phyloP scores from a whole-genome alignment of 2,113 vertebrate species.

The Pelmatolapia mariae region DNA sequence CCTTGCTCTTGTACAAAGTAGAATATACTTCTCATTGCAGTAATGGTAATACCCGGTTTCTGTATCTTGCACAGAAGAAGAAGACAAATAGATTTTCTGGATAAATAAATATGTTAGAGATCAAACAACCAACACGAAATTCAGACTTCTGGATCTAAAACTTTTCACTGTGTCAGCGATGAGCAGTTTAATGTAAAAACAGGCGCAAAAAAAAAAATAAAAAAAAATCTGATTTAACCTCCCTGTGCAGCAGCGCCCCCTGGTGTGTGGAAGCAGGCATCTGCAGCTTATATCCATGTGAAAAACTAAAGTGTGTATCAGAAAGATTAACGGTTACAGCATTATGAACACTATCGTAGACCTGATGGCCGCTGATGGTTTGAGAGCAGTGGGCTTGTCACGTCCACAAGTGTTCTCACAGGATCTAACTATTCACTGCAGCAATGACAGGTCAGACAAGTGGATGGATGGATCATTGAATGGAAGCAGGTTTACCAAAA shows the following conservation, averaged over 20 bases:
- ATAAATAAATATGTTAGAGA: not conserved
- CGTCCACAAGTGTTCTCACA: not conserved
- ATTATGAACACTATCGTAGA: not conserved
- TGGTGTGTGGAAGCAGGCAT: not conserved
- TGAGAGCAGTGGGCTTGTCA: slow-evolving; percentile 3
- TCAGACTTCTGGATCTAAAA: not conserved
- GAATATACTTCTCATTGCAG: not conserved
- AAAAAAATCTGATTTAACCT: not conserved
- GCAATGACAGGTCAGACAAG: not conserved
- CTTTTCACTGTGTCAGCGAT: not conserved
- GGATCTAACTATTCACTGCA: slow-evolving; percentile 4
- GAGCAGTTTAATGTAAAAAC: not conserved
- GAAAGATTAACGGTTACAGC: not conserved
- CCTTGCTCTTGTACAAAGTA: not conserved
- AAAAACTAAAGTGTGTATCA: not conserved
- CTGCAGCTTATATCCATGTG: not conserved
- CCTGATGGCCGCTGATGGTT: not conserved
- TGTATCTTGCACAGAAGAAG: not conserved
- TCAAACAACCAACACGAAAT: not conserved
- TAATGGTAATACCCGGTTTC: not conserved
- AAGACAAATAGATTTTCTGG: not conserved
- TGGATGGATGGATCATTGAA: not conserved
- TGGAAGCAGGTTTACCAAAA: slow-evolving; percentile 2
- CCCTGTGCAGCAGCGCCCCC: not conserved
- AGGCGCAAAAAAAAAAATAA: not conserved